Evolutionary conservation across 1,140 invertebrate species (phyloP).

Genomic region (Capitella teleta): DNA sequence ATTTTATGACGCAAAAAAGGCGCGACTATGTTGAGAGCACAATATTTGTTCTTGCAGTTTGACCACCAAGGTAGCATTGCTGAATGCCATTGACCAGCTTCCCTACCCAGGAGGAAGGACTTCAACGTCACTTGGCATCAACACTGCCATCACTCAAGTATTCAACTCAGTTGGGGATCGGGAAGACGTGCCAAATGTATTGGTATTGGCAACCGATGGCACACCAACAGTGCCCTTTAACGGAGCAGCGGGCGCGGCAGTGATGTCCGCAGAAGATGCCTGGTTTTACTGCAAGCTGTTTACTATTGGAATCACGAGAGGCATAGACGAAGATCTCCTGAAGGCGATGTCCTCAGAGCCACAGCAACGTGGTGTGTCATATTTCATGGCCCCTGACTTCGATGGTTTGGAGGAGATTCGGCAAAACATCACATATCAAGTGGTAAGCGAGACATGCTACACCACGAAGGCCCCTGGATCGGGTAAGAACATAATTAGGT

Average conservation of each 20-base stretch:
- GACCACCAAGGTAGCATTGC: too few relatives aligned
- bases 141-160: neutral
- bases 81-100: neutral
- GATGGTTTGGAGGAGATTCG: neutral
- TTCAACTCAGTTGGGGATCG: neutral
- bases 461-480: too few relatives aligned
- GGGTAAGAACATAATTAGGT: too few relatives aligned
- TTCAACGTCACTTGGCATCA: slow-evolving; percentile 4
- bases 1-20: too few relatives aligned
- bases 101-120: neutral
- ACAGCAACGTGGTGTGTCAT: neutral
- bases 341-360: slow-evolving; percentile 1
- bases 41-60: too few relatives aligned
- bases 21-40: too few relatives aligned
- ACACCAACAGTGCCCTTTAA: neutral
- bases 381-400: slow-evolving; percentile 5
- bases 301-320: neutral
- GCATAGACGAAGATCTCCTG: neutral
- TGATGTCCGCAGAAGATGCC: neutral
- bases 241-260: neutral
- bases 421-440: neutral
- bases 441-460: too few relatives aligned
- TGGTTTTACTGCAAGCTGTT: neutral
- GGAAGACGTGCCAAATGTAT: neutral
- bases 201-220: slow-evolving; percentile 3